Base-by-base conservation (phyloP, 2,113 vertebrate genomes). In the Corapipo altera region DNA sequence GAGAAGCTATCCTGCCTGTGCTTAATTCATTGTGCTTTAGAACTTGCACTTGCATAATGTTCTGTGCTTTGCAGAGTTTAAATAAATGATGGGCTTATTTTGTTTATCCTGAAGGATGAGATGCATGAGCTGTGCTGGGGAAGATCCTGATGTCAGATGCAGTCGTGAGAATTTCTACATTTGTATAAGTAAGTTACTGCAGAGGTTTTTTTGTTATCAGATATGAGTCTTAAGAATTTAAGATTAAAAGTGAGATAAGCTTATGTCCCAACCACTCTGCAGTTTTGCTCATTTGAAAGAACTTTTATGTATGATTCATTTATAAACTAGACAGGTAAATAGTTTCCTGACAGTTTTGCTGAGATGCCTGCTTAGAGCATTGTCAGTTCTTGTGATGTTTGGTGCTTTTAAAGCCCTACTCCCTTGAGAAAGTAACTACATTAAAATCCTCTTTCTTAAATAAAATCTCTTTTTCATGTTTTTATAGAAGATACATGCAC, bases 151-250 rank as follows among this genome's bases (percentile, higher is more conserved):
- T 88, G 46, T 83, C 66, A 82, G 85, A 88, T 77, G 22, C n/a
- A 70, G 67, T 66, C 26, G 27, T 37, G 33, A 2, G 4, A 51
- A 78, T 89, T 91, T 85, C 85, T 82, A 24, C 57, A 21, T 57
- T 91, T 91, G 57, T 87, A 5, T 57, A 35, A 82, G 52, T 33
- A 52, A 61, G 24, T 90, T 91, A 81, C 12, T 85, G 71, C 72
- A 86, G 37, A 62, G 57, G 18, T 66, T 32, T 24, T 91, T 96
- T 84, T 80, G n/a, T 93, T 90, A 93, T 84, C 85, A 95, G 91
- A 61, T 90, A 32, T 22, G 30, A 82, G 12, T 64, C 33, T 84
- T 84, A 24, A 84, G 69, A 92, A 88, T 64, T 66, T 81, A 76
- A 93, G 76, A 91, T 93, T 59, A 88, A 66, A 92, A 74, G 16